Conservation (phyloP, 1,140 invertebrate genomes). For the Drosophila sechellia region DNA sequence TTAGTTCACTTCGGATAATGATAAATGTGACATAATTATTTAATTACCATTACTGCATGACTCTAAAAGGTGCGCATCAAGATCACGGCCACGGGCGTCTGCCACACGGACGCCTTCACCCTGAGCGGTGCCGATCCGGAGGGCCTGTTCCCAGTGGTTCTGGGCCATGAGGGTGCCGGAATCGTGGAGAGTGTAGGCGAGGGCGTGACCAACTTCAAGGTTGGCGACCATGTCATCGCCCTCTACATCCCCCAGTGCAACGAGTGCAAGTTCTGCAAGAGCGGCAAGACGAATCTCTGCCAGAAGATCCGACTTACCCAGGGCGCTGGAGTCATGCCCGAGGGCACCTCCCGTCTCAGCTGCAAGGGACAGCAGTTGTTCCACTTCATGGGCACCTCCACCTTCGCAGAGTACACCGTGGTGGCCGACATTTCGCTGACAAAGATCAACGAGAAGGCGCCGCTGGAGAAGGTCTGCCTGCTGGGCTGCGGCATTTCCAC, state of each 20-base stretch:
- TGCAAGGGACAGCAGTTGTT: conserved; percentile 94
- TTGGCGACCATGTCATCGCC: conserved; percentile 98
- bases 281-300: conserved; percentile 98
- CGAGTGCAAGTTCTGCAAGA: conserved; percentile 98
- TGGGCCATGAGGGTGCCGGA: conserved; percentile 97
- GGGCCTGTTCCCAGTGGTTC: conserved; percentile 95
- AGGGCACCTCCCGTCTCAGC: conserved; percentile 96
- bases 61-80: conserved; percentile 88
- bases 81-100: conserved; percentile 94
- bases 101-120: conserved; percentile 99
- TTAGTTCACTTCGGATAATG: conserved; percentile 5
- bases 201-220: conserved; percentile 94
- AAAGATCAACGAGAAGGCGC: conserved; percentile 91
- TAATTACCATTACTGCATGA: neutral
- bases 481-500: conserved; percentile 98
- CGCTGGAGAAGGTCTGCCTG: conserved; percentile 96
- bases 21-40: neutral
- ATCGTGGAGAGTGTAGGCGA: conserved; percentile 98
- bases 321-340: conserved; percentile 97
- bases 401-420: conserved; percentile 99
- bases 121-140: conserved; percentile 96
- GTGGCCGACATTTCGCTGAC: conserved; percentile 97
- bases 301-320: conserved; percentile 95
- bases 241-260: conserved; percentile 98
- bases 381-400: conserved; percentile 99